Base-by-base conservation (phyloP, 2,797 vertebrate species). In the Danio aesculapii region DNA sequence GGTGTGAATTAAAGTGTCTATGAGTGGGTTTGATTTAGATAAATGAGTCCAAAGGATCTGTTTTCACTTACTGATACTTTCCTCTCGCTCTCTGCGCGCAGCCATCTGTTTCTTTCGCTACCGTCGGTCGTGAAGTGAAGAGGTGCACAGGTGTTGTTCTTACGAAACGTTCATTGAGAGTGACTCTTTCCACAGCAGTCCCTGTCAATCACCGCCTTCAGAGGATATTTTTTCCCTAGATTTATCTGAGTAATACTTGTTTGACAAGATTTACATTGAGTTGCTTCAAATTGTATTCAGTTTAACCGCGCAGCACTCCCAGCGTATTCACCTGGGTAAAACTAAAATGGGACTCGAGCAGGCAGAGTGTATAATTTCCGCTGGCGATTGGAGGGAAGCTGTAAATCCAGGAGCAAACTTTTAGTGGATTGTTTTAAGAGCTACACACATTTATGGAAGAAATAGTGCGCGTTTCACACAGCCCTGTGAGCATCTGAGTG, bases 251-350 rank as follows among this genome's bases (percentile, higher is more conserved):
- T 61, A 71, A 62, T 63, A 71, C 58, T 71, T 63, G 67, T 53
- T 71, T 61, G 58, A 62, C 77, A 79, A 53, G 77, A 79, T 79
- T 79, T 71, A 79, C 67, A 78, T 69, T 30, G 46, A 79, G 47
- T 53, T 62, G 13, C 46, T 79, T 71, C 67, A 71, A 63, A 79
- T 70, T 61, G 52, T 52, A 79, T 62, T 44, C 47, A 43, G 17
- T 11, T 43, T 52, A 59, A 53, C 77, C 30, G 12, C 43, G 67
- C 61, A 70, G 57, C 43, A 57, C 67, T 70, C 66, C 61, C 9
- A 52, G 44, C 0, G 11, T 61, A 70, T 70, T 62, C 67, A 61
- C 12, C n/a, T 0, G 21, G 50, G 77, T 19, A 61, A 16, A 61
- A 46, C 67, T 70, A 17, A 79, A 58, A 71, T 53, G 67, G 17